A percentile compares a stretch with the other conserved stretches of the same genome.
These are phyloP conservation scores for Mustela lutreola DNA, from an alignment of 2,113 vertebrate genomes.

Conservation along the genomic window DNA sequence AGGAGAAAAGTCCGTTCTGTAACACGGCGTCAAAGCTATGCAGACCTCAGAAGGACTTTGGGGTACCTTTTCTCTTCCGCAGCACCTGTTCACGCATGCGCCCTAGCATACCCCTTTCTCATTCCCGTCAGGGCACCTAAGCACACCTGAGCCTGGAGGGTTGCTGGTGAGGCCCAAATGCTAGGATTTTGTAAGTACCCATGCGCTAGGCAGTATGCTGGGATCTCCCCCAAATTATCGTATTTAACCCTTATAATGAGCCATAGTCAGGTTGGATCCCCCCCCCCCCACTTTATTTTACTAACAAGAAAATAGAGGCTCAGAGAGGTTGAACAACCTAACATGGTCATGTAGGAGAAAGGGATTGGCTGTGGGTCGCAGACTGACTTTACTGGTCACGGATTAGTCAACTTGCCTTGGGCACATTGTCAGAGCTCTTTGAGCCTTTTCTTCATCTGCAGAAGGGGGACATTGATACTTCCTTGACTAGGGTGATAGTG, in stretches of 20 bases:
- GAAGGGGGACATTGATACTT: neutral
- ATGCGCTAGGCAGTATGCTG: neutral
- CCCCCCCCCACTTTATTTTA: neutral
- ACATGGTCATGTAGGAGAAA: neutral
- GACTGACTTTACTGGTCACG: neutral
- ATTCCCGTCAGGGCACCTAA: neutral
- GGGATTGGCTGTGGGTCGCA: neutral
- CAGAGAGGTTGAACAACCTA: neutral
- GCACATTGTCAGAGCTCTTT: neutral
- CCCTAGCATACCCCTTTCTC: neutral
- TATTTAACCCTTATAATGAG: neutral
- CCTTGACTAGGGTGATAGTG: neutral
- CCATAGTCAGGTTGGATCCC: neutral
- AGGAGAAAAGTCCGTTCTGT: slow-evolving; percentile 70
- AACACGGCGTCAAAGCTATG: neutral
- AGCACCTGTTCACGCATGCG: rapidly evolving
- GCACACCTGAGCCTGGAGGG: neutral
- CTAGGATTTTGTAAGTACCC: neutral
- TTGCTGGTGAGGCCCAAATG: neutral
- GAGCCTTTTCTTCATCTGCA: neutral
- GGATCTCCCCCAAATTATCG: neutral
- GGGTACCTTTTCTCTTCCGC: neutral
- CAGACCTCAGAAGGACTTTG: neutral
- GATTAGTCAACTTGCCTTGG: neutral
- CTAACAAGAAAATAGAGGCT: neutral